Conservation (phyloP, 1,140 invertebrate species). For the Drosophila sturtevanti region DNA sequence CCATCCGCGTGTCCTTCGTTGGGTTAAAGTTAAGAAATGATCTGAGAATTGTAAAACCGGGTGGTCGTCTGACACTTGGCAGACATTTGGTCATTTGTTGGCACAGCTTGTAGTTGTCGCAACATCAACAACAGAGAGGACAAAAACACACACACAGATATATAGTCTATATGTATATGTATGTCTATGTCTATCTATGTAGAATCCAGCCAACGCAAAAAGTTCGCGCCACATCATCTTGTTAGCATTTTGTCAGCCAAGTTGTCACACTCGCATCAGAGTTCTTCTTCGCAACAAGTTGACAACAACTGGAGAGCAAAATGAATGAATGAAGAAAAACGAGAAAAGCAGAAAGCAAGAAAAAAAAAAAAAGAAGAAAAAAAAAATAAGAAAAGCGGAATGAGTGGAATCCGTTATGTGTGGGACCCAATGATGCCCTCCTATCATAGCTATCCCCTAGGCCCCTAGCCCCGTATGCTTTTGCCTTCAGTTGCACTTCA, state of each 20-base stretch:
- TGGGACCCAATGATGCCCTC: constrained; percentile 26
- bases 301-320: constrained; percentile 33
- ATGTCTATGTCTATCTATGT: too few relatives aligned
- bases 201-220: constrained; percentile 37
- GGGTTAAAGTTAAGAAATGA: constrained; percentile 9
- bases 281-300: constrained; percentile 63
- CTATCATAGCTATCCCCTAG: constrained; percentile 18
- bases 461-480: constrained; percentile 52
- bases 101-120: constrained; percentile 61
- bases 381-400: neutral
- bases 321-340: neutral
- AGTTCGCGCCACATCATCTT: constrained; percentile 71
- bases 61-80: constrained; percentile 67
- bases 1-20: too few relatives aligned
- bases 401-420: constrained; percentile 16
- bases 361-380: neutral
- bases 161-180: neutral
- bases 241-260: constrained; percentile 80
- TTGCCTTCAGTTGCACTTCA: constrained; percentile 77
- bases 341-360: neutral
- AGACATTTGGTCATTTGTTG: constrained; percentile 80
- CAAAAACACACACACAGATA: constrained; percentile 23
- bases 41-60: constrained; percentile 24
- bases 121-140: constrained; percentile 34
- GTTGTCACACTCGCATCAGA: constrained; percentile 69